phyloP scores from a whole-genome alignment of 1,140 invertebrate species.

The Drosophila yakuba region DNA sequence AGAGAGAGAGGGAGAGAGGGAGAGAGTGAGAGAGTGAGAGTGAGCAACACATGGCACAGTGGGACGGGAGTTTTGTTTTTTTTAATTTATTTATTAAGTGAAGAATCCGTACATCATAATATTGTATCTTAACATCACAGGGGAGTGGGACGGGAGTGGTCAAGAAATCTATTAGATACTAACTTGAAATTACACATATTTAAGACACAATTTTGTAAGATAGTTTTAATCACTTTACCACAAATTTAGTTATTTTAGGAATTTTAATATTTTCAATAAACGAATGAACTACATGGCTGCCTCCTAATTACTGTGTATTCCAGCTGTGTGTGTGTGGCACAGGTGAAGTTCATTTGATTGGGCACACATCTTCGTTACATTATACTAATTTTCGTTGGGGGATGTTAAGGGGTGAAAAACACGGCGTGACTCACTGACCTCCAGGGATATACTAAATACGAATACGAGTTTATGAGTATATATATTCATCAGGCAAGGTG shows the following conservation, averaged over 20 bases:
- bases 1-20: conserved; percentile 1
- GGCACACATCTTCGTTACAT: neutral
- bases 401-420: conserved; percentile 2
- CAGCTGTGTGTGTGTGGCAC: too few relatives aligned
- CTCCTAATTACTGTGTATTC: too few relatives aligned
- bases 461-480: neutral
- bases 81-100: too few relatives aligned
- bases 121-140: too few relatives aligned
- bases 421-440: conserved; percentile 17
- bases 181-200: too few relatives aligned
- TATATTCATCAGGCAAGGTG: neutral
- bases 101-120: too few relatives aligned
- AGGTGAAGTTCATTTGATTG: neutral
- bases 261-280: too few relatives aligned
- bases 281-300: too few relatives aligned
- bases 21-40: conserved; percentile 9
- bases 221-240: too few relatives aligned
- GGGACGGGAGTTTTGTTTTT: neutral
- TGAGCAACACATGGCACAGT: conserved; percentile 31
- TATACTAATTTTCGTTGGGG: conserved; percentile 6
- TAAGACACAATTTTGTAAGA: too few relatives aligned
- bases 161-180: neutral
- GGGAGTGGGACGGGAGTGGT: conserved; percentile 9
- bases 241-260: too few relatives aligned
- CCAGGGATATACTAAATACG: conserved; percentile 3